phyloP scores from a whole-genome alignment of 1,140 invertebrate species.

The Brachionus rubens region DNA sequence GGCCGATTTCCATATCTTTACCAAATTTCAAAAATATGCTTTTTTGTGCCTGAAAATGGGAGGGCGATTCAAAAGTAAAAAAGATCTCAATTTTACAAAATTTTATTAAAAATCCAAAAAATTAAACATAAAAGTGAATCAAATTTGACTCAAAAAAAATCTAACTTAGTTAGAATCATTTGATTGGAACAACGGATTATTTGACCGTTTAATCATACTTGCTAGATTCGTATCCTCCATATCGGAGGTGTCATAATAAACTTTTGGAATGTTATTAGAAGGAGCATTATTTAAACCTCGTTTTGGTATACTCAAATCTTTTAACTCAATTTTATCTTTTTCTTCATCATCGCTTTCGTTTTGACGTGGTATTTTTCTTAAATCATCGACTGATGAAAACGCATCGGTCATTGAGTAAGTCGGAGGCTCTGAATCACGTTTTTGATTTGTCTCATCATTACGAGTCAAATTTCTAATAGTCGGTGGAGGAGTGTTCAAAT shows the following conservation, averaged over 20 bases:
- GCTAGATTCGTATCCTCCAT: not conserved
- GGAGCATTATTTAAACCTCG: not conserved
- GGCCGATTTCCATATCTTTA: no score
- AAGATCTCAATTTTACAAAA: no score
- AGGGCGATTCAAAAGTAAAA: no score
- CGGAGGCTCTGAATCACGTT: not conserved
- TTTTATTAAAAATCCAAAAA: no score
- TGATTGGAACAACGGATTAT: constrained; percentile 19
- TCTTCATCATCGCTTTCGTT: not conserved
- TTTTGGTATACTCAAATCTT: not conserved
- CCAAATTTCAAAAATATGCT: no score
- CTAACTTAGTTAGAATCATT: no score
- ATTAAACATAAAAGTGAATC: no score
- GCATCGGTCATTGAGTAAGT: constrained; percentile 3
- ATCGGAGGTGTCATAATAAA: constrained; percentile 4
- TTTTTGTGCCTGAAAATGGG: no score
- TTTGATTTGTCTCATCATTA: no score
- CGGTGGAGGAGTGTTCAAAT: not conserved
- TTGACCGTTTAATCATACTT: not conserved
- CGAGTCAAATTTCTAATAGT: not conserved
- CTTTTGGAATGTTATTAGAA: no score
- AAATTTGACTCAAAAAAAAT: no score
- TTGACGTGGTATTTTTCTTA: not conserved
- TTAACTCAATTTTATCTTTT: constrained; percentile 8
- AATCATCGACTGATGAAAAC: not conserved